Base-by-base conservation (phyloP, 2,797 vertebrate species). In the Hydrocynus forskahlii region DNA sequence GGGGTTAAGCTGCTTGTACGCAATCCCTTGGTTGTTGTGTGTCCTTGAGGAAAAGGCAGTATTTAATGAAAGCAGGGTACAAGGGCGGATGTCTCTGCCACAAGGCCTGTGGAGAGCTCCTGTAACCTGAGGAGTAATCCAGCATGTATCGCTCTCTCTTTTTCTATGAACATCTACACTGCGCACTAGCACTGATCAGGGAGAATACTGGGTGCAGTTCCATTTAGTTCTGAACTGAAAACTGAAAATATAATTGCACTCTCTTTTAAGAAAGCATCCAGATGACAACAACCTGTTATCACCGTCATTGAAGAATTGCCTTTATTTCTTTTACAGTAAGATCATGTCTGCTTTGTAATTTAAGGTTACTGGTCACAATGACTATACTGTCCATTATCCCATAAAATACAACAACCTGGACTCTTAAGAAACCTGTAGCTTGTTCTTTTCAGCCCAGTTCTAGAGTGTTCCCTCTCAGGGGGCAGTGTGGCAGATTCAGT, bases 61-160 rank as follows among this genome's bases (percentile, higher is more conserved):
- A n/a, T 7, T n/a, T 12, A 23, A 7, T 57, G 43, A 67, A 48
- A 52, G 29, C 1, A 7, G 71, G 0, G 19, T 48, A 23, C 23
- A 50, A 16, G 7, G n/a, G 21, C 75, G 66, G 60, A 43, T 72
- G 48, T 57, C 40, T 59, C 38, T 76, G 29, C 43, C 45, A 29
- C 70, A 63, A 25, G 25, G 57, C 64, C 75, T 83, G 59, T 57
- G 60, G 17, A 78, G 45, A 68, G 43, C 72, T 83, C 52, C 2
- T 8, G 91, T 86, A 91, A 92, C 84, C 59, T 87, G 87, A 92
- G 85, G 86, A 74, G 38, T 52, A 23, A 60, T 50, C 19, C 68
- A 79, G 59, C 68, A 75, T 78, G 54, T 77, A 81, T 76, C 55
- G 79, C 75, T 75, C 67, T 75, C 68, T 25, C 38, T 62, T n/a